Base-by-base conservation (phyloP, 2,113 vertebrate species). In the Laticauda laticaudata region DNA sequence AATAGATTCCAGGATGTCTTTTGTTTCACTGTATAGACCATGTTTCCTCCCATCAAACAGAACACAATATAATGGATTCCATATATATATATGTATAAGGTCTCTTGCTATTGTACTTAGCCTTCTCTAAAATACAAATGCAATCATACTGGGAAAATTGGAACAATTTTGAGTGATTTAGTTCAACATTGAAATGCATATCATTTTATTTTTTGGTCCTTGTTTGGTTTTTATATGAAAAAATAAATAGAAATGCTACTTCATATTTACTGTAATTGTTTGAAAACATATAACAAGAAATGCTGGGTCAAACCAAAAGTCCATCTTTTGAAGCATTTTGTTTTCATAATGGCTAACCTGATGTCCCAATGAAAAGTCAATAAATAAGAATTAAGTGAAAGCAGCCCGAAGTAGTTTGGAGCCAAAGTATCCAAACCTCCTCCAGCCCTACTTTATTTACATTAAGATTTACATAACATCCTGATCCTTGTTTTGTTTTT, bases 1-100 rank as follows among this genome's bases (percentile, higher is more conserved):
- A 97, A 98, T 97, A 95, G 96, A 95, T 97, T 98, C 97, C 97
- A 98, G 97, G 96, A 97, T 97, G 97, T 96, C 97, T 98, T 98
- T 97, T 97, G 97, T 98, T 98, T 98, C 94, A 95, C 95, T 96
- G 59, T 93, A 91, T 94, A 97, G 97, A 97, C 96, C 96, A 96
- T 95, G 93, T 97, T 98, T 98, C 97, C 97, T 97, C 96, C 96
- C 96, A 97, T 97, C 96, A 96, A 94, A 94, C 93, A 92, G 96
- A 97, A 95, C 97, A 95, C 95, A 96, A 94, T 91, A 29, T 97
- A 97, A 98, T 97, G 96, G n/a, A 89, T 97, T 98, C 97, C 97
- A 98, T 96, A 97, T 96, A 39, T 21, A 18, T 75, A 11, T 69
- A 12, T 75, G 9, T 9, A 45, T 45, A 45, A 45, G 48, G 48